Evolutionary conservation across 2,888 invertebrate genomes (phyloP).

Genomic region (Latrodectus hesperus): DNA sequence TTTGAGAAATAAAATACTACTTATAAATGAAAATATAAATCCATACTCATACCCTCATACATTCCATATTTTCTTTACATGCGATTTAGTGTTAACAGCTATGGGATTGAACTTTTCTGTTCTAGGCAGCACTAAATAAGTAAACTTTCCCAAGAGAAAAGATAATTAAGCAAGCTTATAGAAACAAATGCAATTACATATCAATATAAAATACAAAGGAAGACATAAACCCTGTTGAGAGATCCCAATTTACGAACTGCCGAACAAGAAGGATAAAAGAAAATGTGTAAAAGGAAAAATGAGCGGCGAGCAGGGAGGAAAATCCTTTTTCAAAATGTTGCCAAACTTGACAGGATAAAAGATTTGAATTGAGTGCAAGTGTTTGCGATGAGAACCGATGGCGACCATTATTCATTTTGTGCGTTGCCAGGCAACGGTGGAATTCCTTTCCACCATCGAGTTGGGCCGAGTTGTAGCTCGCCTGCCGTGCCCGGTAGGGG

Average conservation of each 20-base stretch:
- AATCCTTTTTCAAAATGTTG: slow-evolving; percentile 29
- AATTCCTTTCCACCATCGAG: slow-evolving; percentile 44
- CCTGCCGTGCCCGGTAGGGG: slow-evolving; percentile 23
- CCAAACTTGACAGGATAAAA: slow-evolving; percentile 52
- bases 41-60: no score
- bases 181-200: background rate
- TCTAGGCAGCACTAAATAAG: no score
- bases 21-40: no score
- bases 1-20: no score
- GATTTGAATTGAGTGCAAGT: slow-evolving; percentile 64
- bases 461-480: slow-evolving; percentile 45
- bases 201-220: background rate
- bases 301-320: slow-evolving; percentile 8
- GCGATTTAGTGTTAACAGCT: no score
- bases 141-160: no score
- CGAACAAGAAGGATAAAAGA: background rate
- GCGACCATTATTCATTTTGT: slow-evolving; percentile 52
- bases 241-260: background rate
- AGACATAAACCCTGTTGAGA: background rate
- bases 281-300: background rate
- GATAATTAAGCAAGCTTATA: no score
- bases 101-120: no score
- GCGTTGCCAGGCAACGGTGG: slow-evolving; percentile 50
- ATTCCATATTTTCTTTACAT: no score
- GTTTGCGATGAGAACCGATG: slow-evolving; percentile 62